These are phyloP conservation scores for Chromoteleia sp. DNA, from an alignment of 2,888 invertebrate genomes.

Conservation along the genomic window DNA sequence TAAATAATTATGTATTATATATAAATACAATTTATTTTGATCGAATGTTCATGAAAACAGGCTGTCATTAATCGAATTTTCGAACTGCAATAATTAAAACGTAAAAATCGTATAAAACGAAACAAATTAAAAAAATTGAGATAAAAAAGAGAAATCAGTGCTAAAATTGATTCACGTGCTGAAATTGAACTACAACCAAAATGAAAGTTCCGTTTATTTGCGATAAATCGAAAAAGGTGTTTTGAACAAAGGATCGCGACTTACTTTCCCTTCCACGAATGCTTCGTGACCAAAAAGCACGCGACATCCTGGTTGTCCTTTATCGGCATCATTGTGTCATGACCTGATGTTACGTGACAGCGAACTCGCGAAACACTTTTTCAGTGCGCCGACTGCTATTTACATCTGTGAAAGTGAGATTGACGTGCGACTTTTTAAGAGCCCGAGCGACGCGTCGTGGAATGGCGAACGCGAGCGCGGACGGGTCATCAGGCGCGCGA, in stretches of 20 bases:
- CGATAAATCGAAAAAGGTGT: no score
- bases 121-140: no score
- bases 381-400: conserved; percentile 71
- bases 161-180: no score
- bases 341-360: conserved; percentile 81
- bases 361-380: conserved; percentile 62
- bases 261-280: conserved; percentile 99
- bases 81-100: no score
- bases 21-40: no score
- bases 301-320: conserved; percentile 98
- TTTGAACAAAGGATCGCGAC: conserved; percentile 77
- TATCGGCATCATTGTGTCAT: conserved; percentile 91
- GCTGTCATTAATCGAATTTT: no score
- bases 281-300: conserved; percentile 98
- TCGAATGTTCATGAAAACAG: no score
- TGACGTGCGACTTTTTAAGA: conserved; percentile 13
- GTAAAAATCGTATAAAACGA: no score
- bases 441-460: not conserved
- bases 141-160: no score
- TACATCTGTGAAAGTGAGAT: conserved; percentile 67
- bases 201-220: no score
- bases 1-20: no score
- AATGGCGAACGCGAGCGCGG: not conserved
- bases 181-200: no score
- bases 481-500: conserved; percentile 21